Evolutionary conservation across 2,797 vertebrate genomes (phyloP), one percentile per base, ranked within the genome.

Genomic region (Sciurus vulgaris): DNA sequence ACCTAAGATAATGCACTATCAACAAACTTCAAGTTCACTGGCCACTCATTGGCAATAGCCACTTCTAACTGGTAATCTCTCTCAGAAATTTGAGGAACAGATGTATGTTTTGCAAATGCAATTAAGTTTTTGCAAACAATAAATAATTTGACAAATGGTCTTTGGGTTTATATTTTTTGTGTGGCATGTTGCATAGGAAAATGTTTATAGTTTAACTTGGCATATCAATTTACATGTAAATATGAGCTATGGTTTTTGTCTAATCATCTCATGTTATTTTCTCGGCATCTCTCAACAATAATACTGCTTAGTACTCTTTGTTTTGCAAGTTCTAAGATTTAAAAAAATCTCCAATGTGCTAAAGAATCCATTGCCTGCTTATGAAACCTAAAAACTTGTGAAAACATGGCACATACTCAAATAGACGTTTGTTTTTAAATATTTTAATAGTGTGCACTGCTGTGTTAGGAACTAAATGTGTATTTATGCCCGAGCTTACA

Each of bases 191-290:
- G 81, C 26, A 69, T 59, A 96, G 77, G 76, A 95, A 93, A 94
- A 89, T 82, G 28, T 89, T 86, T 65, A 59, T 30, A 83, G 84
- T 94, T 97, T 96, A 89, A 65, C 65, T 97, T 92, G 89, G 84
- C 93, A 72, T 70, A 72, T 70, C 92, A 92, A 88, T 94, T 85
- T 54, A 77, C n/a, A 33, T 41, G 77, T 90, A 96, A 93, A 95
- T 85, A 97, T n/a, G 47, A 93, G 91, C 89, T 95, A 89, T 93
- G 94, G 87, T 96, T 97, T 95, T 86, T 97, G 89, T 78, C 82
- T 81, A 98, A 97, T 89, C 95, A 67, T 91, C 81, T 96, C 93
- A 14, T 97, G 95, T 79, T 96, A 83, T 97, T 97, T 97, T 95
- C 95, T 96, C 97, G 97, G 67, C 47, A 63, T 84, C 96, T 97